Evolutionary conservation across 2,113 vertebrate genomes (phyloP), one percentile per base, ranked within the genome.

Genomic region (Perccottus glenii): DNA sequence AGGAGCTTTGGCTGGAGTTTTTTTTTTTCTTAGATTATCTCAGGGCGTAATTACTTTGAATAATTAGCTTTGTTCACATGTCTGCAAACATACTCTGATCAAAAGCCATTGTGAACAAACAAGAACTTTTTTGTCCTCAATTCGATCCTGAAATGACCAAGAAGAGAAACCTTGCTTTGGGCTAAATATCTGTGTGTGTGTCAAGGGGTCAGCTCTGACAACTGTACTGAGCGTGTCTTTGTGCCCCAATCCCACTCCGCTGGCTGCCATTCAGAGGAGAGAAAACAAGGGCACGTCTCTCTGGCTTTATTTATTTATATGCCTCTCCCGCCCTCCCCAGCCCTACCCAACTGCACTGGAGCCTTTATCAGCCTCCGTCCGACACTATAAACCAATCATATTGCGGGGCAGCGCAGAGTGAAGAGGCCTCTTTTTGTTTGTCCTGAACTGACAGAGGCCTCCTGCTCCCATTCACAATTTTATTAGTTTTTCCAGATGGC

Each of bases 201-300:
- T 58, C 42, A 61, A 55, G 73, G 75, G 75, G 69, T 80, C 78
- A 81, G 11, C 51, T 67, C 69, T 53, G 77, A 83, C 86, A 52
- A 77, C 81, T 85, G 78, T 40, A 81, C 80, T 89, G 78, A 89
- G 82, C 58, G 75, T 80, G 78, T 81, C 89, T 90, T 89, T 89
- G 89, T 92, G 82, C 77, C 71, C 60, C 55, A 6, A 66, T 62
- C 89, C 91, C 81, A 92, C 86, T 51, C 84, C 52, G 76, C 77
- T 87, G 87, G 83, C 88, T 70, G 19, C 4, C 4, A 70, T 85
- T 88, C 89, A 90, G 80, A 81, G 78, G 70, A 86, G 76, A 75
- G 81, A 83, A 90, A 87, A 90, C 86, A 90, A 87, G 86, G 81
- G 71, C 65, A 76, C 14, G 59, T 87, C 85, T 90, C 77, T 71